Base-by-base conservation (phyloP, 2,113 vertebrate genomes). In the Rhineura floridana region DNA sequence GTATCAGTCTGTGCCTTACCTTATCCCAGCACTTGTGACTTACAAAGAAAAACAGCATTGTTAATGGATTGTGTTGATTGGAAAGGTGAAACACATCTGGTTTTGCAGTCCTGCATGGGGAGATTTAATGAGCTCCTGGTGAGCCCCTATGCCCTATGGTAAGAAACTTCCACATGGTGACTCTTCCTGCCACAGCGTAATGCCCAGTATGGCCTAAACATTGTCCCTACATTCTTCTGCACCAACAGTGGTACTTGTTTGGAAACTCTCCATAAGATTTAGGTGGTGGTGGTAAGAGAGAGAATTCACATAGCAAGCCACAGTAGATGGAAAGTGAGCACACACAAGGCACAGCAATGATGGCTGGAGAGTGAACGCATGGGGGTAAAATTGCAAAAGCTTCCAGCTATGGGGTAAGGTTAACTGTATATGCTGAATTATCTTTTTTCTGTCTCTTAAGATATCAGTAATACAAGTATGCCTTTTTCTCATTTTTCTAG, bases 401-500 rank as follows among this genome's bases (percentile, higher is more conserved):
- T 52, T 33, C 50, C 48, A 80, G 17, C 19, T n/a, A n/a, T n/a
- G n/a, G n/a, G n/a, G n/a, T n/a, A n/a, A n/a, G n/a, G n/a, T n/a
- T n/a, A n/a, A n/a, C n/a, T n/a, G n/a, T n/a, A n/a, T n/a, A 50
- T 0, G n/a, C 36, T 6, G 52, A 33, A 44, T 9, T 5, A 17
- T 2, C 19, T 62, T 25, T 46, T 28, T 19, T 28, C 69, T 3
- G 4, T n/a, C 12, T 62, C 48, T 72, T 42, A 9, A 86, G 50
- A 36, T 13, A 30, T 62, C 13, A 62, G 12, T n/a, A 65, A 84
- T 3, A 52, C 2, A 25, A 30, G 8, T 77, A 2, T 19, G 3
- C 48, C 2, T 86, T 46, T 33, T 48, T 65, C 13, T 65, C 39
- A 33, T 82, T 82, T 72, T 83, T 83, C 86, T 76, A 88, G 87